Conservation (phyloP, 2,113 vertebrate species). For the Dendropsophus ebraccatus region DNA sequence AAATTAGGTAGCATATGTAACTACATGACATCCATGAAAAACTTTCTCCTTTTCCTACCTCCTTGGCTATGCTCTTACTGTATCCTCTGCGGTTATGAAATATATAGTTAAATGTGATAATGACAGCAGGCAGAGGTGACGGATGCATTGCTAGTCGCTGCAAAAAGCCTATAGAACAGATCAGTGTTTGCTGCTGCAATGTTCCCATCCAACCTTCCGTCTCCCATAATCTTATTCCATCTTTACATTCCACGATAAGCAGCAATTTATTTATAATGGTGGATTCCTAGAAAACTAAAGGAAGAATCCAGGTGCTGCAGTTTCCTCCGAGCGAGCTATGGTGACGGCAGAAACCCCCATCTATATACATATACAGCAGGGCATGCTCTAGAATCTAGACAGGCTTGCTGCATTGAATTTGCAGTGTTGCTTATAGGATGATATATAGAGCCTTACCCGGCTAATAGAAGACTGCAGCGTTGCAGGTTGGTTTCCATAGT, state of each 20-base stretch:
- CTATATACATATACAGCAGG: constrained; percentile 36
- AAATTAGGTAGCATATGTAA: neutral
- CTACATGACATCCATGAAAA: neutral
- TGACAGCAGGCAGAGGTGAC: constrained; percentile 41
- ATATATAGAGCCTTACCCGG: constrained; percentile 76
- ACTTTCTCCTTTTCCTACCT: neutral
- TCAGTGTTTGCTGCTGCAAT: constrained; percentile 30
- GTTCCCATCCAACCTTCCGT: neutral
- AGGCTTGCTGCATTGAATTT: neutral
- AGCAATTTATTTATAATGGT: constrained; percentile 25
- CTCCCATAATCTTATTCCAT: neutral
- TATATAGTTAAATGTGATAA: constrained; percentile 37
- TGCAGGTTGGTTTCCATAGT: constrained; percentile 75
- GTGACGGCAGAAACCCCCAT: constrained; percentile 6
- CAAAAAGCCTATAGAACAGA: constrained; percentile 21
- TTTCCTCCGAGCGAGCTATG: neutral
- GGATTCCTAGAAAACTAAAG: constrained; percentile 18
- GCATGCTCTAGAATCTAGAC: neutral
- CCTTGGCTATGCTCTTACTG: neutral
- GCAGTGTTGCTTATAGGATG: neutral
- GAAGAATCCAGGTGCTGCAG: constrained; percentile 40
- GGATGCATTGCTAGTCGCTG: constrained; percentile 32
- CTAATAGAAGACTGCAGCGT: constrained; percentile 72
- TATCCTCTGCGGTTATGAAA: neutral
- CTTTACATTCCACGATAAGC: constrained; percentile 16